phyloP scores from a whole-genome alignment of 1,140 invertebrate species.

The Cecropterus lyciades region DNA sequence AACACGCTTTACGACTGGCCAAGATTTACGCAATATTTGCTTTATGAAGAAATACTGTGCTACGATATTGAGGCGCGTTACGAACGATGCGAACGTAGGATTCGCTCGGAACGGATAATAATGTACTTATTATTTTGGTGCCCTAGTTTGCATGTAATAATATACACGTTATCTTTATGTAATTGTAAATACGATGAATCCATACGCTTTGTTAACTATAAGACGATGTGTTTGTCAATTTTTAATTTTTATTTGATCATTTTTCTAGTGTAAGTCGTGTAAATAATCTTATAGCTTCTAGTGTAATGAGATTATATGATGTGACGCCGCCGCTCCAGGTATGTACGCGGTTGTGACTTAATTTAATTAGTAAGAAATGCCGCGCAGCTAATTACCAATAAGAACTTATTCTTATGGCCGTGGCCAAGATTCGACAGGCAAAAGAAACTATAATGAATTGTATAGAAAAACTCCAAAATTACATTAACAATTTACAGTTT shows the following conservation, averaged over 20 bases:
- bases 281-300: slow-evolving; percentile 65
- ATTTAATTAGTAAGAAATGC: slow-evolving; percentile 31
- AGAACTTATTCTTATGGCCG: background rate
- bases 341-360: slow-evolving; percentile 46
- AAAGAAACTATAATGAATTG: too few relatives aligned
- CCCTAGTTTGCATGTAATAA: slow-evolving; percentile 74
- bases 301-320: slow-evolving; percentile 67
- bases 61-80: slow-evolving; percentile 5
- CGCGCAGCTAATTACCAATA: slow-evolving; percentile 31
- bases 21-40: background rate
- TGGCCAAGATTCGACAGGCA: background rate
- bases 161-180: slow-evolving; percentile 65
- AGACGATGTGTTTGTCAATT: slow-evolving; percentile 81
- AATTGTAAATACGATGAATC: slow-evolving; percentile 81
- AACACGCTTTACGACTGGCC: slow-evolving; percentile 12
- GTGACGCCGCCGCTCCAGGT: slow-evolving; percentile 45
- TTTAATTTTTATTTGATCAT: slow-evolving; percentile 71
- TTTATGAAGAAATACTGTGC: slow-evolving; percentile 1
- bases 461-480: too few relatives aligned
- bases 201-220: slow-evolving; percentile 82
- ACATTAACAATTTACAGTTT: too few relatives aligned
- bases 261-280: slow-evolving; percentile 67
- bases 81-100: slow-evolving; percentile 29
- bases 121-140: slow-evolving; percentile 78
- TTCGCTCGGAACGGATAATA: slow-evolving; percentile 45